Base-by-base conservation (phyloP, 1,140 invertebrate genomes). In the Pollicipes pollicipes region DNA sequence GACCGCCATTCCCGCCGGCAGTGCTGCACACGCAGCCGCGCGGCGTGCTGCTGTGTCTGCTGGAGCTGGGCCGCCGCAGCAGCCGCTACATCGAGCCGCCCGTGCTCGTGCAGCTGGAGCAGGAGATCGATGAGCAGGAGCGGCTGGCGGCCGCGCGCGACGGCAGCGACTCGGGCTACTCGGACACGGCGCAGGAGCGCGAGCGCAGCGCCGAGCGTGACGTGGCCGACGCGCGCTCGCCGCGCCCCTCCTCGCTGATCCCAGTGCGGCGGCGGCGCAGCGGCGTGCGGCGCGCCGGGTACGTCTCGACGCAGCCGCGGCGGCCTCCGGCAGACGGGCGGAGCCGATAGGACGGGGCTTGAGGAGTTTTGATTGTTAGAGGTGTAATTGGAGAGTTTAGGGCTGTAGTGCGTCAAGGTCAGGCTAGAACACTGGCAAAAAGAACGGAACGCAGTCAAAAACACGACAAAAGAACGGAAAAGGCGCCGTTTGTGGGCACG, bases 61-160 rank as follows among this genome's bases (percentile, higher is more conserved):
- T 95, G 80, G 93, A 95, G 79, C 86, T 95, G 64, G 89, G 90
- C 0, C 83, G 92, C 69, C 82, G 93, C 66, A 90, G 88, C 3
- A 76, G 80, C n/a, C 85, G 88, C 21, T 85, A 84, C 76, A 81
- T 96, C 74, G 88, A 93, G 77, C 90, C 91, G 1, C 91, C 93
- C 0, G 88, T 88, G 28, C 80, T 95, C 68, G 88, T 96, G 37
- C 86, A 91, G 77, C 82, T 95, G 73, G 93, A 95, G 80, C 86
- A 88, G 76, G 91, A 96, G 82, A 94, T 96, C 69, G 91, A 90
- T 16, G 79, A 77, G 26, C 81, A 83, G 74, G 27, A 28, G 64
- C 28, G n/a, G 64, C 3, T 29, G 64, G 64, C 64, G 64, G 64
- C 64, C 17, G 64, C 81, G 72, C 64, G 64, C 64, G 64, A 66